These are phyloP conservation scores for Perithous albicinctus DNA, from an alignment of 2,888 invertebrate genomes.

Conservation along the genomic window DNA sequence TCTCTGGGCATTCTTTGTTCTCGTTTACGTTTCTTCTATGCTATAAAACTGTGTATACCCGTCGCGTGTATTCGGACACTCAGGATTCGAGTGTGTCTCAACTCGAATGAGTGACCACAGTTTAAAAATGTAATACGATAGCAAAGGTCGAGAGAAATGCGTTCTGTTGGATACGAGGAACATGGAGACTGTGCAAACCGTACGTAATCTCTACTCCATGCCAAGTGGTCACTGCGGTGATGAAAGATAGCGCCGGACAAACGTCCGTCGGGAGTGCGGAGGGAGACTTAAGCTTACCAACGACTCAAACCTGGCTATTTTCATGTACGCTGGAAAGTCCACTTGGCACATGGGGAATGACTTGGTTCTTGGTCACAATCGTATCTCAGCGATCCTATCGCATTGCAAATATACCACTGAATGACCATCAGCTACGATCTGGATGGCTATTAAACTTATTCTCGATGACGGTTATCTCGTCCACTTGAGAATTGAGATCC, in stretches of 20 bases:
- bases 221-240: slow-evolving; percentile 65
- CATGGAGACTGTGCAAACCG: slow-evolving; percentile 57
- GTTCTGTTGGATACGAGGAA: slow-evolving; percentile 49
- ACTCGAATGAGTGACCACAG: slow-evolving; percentile 62
- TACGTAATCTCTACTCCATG: slow-evolving; percentile 60
- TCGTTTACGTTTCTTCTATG: not conserved
- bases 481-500: slow-evolving; percentile 78
- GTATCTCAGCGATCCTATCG: slow-evolving; percentile 82
- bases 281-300: slow-evolving; percentile 58
- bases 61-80: slow-evolving; percentile 9
- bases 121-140: slow-evolving; percentile 64
- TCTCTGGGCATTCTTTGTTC: slow-evolving; percentile 18
- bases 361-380: slow-evolving; percentile 76
- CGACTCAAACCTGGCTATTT: slow-evolving; percentile 7
- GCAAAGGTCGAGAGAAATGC: slow-evolving; percentile 62
- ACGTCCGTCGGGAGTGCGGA: slow-evolving; percentile 58
- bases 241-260: slow-evolving; percentile 58
- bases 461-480: slow-evolving; percentile 73
- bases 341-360: slow-evolving; percentile 69
- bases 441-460: slow-evolving; percentile 76
- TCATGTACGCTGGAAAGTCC: slow-evolving; percentile 12
- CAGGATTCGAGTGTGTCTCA: slow-evolving; percentile 52
- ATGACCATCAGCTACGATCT: slow-evolving; percentile 76
- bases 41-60: not conserved
- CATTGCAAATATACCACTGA: slow-evolving; percentile 80